These are phyloP conservation scores for Cotesia chilonis DNA, from an alignment of 1,140 invertebrate species.

Conservation along the genomic window DNA sequence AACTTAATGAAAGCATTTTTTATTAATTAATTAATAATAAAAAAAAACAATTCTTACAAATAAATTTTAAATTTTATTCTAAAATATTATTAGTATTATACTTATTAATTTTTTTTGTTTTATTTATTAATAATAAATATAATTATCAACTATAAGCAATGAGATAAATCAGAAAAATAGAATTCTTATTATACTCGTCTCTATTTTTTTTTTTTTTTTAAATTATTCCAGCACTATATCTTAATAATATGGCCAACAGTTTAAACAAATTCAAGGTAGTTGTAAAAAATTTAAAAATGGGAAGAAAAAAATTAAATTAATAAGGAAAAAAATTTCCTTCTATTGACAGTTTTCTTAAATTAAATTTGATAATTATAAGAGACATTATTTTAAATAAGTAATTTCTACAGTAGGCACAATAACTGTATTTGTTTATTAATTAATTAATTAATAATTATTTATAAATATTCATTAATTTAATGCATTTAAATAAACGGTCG, in stretches of 20 bases:
- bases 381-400: conserved; percentile 45
- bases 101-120: conserved; percentile 6
- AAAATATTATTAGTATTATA: not conserved
- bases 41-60: conserved; percentile 5
- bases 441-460: conserved; percentile 35
- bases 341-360: too few species aligned
- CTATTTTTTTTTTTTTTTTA: not conserved
- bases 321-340: conserved; percentile 2
- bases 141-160: conserved; percentile 13
- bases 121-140: conserved; percentile 17
- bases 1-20: too few species aligned
- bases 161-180: conserved; percentile 19
- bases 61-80: not conserved
- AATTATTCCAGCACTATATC: conserved; percentile 1
- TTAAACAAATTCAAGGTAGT: not conserved
- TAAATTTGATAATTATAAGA: not conserved
- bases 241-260: conserved; percentile 15
- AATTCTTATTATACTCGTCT: not conserved
- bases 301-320: conserved; percentile 30
- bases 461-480: conserved; percentile 48
- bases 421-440: conserved; percentile 51
- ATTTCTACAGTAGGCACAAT: conserved; percentile 62
- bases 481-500: conserved; percentile 51
- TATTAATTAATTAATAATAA: not conserved
- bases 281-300: not conserved